Percentiles rank a stretch among this genome's conserved stretches.
Evolutionary conservation across 1,140 invertebrate species (phyloP).

Genomic region (Catajapyx aquilonaris): DNA sequence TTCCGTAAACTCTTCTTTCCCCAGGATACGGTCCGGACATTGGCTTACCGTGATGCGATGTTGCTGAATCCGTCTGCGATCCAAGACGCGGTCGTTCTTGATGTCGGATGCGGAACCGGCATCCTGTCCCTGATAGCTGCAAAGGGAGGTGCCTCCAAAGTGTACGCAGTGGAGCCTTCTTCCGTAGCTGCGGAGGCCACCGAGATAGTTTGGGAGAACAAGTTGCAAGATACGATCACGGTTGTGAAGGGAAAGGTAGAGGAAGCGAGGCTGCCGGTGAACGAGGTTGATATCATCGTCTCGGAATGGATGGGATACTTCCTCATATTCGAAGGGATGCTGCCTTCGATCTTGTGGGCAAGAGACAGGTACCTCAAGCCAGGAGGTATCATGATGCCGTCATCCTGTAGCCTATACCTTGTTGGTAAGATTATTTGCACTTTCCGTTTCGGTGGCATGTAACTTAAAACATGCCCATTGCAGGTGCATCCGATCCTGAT

Average conservation of each 20-base stretch:
- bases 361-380: conserved; percentile 76
- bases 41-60: conserved; percentile 85
- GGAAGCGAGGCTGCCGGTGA: conserved; percentile 52
- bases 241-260: conserved; percentile 77
- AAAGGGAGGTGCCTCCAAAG: conserved; percentile 74
- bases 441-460: conserved; percentile 61
- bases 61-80: conserved; percentile 49
- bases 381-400: conserved; percentile 65
- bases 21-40: conserved; percentile 72
- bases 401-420: conserved; percentile 71
- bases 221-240: conserved; percentile 45
- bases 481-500: conserved; percentile 20
- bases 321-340: conserved; percentile 92
- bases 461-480: conserved; percentile 7
- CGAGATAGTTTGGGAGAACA: conserved; percentile 58
- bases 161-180: conserved; percentile 84
- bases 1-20: conserved; percentile 11
- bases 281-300: conserved; percentile 88
- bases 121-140: conserved; percentile 93
- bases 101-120: conserved; percentile 92
- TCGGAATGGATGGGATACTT: conserved; percentile 99
- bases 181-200: conserved; percentile 69
- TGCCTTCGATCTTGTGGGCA: conserved; percentile 75
- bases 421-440: too few species aligned
- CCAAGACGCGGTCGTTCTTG: conserved; percentile 63